A percentile compares a stretch with the other conserved stretches of the same genome.
Evolutionary conservation across 2,113 vertebrate species (phyloP).

Genomic region (Alligator mississippiensis): DNA sequence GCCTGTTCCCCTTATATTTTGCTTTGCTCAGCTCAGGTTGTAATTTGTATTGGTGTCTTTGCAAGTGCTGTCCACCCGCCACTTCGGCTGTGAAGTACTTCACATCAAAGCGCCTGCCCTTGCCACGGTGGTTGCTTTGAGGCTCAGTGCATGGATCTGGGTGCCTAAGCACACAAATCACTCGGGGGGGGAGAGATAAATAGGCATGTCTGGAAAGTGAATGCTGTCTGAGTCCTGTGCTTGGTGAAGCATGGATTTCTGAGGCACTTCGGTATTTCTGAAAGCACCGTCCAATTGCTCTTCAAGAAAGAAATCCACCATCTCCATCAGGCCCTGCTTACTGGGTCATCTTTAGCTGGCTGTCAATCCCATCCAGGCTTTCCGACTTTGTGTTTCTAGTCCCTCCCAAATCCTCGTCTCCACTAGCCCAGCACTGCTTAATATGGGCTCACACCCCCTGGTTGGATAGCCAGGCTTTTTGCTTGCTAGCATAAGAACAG

Average conservation of each 20-base stretch:
- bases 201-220: too few relatives aligned
- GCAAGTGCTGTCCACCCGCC: neutral
- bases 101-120: neutral
- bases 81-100: too few relatives aligned
- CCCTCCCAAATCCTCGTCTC: neutral
- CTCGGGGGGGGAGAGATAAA: neutral
- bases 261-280: neutral
- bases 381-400: neutral
- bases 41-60: fast-evolving
- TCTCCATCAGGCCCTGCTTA: neutral
- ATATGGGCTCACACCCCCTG: neutral
- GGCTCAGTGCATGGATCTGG: neutral
- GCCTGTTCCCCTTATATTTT: fast-evolving
- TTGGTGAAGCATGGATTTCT: neutral
- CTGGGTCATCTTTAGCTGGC: neutral
- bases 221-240: too few relatives aligned
- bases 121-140: neutral
- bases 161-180: neutral
- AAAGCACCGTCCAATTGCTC: neutral
- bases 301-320: neutral
- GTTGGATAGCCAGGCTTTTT: neutral
- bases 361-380: neutral
- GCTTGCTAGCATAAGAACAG: too few relatives aligned
- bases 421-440: neutral
- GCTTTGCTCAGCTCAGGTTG: neutral